Percentiles rank a stretch among this genome's conserved stretches.
These are phyloP conservation scores for Callyntrura sp. DNA, from an alignment of 2,888 invertebrate species.

Conservation along the genomic window DNA sequence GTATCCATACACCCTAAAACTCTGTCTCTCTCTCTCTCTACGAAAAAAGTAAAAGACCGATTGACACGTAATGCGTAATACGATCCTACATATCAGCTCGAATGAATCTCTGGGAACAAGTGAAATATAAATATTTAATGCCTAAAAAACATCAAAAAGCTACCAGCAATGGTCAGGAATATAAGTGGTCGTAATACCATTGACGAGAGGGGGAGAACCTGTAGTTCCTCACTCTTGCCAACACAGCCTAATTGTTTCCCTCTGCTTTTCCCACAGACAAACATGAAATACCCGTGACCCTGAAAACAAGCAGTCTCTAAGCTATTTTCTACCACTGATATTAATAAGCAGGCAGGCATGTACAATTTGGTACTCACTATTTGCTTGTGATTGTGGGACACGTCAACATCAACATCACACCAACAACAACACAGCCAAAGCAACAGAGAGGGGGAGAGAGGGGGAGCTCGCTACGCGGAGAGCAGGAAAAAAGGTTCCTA, in stretches of 20 bases:
- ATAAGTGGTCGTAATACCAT: no score
- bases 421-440: background rate
- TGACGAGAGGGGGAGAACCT: no score
- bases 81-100: slow-evolving; percentile 30
- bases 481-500: slow-evolving; percentile 21
- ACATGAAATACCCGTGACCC: background rate
- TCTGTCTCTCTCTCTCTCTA: no score
- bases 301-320: no score
- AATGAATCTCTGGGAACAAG: slow-evolving; percentile 46
- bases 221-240: background rate
- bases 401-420: slow-evolving; percentile 30
- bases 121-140: slow-evolving; percentile 30
- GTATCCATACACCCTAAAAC: background rate
- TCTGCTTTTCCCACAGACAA: slow-evolving; percentile 54
- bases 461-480: background rate
- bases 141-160: background rate
- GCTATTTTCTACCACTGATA: background rate
- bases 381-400: slow-evolving; percentile 13
- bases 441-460: no score
- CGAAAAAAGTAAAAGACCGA: slow-evolving; percentile 27
- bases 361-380: background rate
- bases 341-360: background rate
- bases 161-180: background rate
- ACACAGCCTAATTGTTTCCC: slow-evolving; percentile 63
- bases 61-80: slow-evolving; percentile 61